Evolutionary conservation across 92 coral and sea anemone genomes (phyloP).

Genomic region (Hydrozoanthus gracilis): DNA sequence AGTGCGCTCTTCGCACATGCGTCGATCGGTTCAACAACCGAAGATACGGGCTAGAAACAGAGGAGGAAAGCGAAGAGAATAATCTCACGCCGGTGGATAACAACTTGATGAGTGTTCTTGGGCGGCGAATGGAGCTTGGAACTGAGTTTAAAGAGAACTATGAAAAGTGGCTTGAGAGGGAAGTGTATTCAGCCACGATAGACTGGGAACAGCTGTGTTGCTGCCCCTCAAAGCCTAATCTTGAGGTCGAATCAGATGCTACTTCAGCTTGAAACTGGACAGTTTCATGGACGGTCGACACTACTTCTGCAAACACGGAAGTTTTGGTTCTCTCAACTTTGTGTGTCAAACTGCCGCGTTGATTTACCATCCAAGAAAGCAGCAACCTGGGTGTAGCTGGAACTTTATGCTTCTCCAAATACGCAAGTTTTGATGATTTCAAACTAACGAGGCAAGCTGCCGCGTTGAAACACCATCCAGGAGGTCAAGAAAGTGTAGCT

Average conservation of each 20-base stretch:
- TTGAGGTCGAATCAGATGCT: background rate
- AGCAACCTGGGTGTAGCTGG: no score
- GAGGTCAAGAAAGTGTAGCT: no score
- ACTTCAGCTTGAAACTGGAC: background rate
- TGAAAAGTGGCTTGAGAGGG: constrained; percentile 97
- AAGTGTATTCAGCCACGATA: constrained; percentile 91
- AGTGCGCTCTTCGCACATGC: constrained; percentile 88
- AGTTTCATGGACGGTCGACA: no score
- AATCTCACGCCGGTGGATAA: constrained; percentile 81
- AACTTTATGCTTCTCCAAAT: no score
- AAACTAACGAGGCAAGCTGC: no score
- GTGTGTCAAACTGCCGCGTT: no score
- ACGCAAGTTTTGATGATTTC: no score
- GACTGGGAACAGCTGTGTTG: constrained; percentile 99
- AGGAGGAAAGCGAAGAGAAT: constrained; percentile 64
- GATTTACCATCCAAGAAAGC: no score
- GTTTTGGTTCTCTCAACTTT: no score
- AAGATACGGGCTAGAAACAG: constrained; percentile 77
- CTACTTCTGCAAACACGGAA: no score
- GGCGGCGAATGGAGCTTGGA: constrained; percentile 84
- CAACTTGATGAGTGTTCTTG: constrained; percentile 87
- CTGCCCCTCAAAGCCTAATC: constrained; percentile 45
- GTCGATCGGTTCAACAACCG: constrained; percentile 95
- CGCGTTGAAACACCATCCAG: no score
- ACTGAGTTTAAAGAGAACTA: constrained; percentile 93